These are phyloP conservation scores for Ciconia boyciana DNA, from an alignment of 2,113 vertebrate genomes.

Conservation along the genomic window DNA sequence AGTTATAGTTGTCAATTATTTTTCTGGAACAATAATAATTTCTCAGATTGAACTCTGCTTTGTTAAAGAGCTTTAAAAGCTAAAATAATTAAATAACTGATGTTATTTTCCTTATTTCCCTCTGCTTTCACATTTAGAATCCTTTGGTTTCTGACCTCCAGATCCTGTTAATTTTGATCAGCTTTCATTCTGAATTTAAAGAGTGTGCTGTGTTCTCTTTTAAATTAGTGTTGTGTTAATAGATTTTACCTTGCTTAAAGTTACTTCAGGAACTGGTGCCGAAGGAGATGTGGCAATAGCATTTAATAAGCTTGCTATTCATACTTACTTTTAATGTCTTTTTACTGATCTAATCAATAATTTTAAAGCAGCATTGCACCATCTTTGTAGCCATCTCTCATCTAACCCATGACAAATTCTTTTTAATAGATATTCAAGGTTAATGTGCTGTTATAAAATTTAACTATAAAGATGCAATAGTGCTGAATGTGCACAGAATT, in stretches of 20 bases:
- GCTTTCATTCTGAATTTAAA: conserved; percentile 36
- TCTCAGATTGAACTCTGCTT: conserved; percentile 31
- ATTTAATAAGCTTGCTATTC: background rate
- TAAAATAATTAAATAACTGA: conserved; percentile 19
- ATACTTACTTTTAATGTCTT: conserved; percentile 7
- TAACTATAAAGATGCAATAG: background rate
- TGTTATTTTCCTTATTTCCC: conserved; percentile 6
- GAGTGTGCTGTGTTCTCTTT: background rate
- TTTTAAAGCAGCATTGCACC: background rate
- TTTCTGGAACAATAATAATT: conserved; percentile 52
- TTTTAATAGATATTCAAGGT: background rate
- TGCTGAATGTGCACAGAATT: background rate
- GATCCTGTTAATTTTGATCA: conserved; percentile 49
- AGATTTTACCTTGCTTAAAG: background rate
- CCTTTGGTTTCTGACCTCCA: conserved; percentile 36
- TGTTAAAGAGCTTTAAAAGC: conserved; percentile 28
- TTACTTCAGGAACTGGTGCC: background rate
- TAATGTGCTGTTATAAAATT: background rate
- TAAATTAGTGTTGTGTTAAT: conserved; percentile 11
- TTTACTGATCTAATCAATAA: conserved; percentile 45
- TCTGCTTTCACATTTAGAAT: conserved; percentile 22
- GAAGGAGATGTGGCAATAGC: background rate
- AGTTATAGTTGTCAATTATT: conserved; percentile 58
- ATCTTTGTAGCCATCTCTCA: background rate
- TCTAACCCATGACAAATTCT: background rate